Evolutionary conservation across 2,797 vertebrate genomes (phyloP), one percentile per base, ranked within the genome.

Genomic region (Crypturellus tataupa): DNA sequence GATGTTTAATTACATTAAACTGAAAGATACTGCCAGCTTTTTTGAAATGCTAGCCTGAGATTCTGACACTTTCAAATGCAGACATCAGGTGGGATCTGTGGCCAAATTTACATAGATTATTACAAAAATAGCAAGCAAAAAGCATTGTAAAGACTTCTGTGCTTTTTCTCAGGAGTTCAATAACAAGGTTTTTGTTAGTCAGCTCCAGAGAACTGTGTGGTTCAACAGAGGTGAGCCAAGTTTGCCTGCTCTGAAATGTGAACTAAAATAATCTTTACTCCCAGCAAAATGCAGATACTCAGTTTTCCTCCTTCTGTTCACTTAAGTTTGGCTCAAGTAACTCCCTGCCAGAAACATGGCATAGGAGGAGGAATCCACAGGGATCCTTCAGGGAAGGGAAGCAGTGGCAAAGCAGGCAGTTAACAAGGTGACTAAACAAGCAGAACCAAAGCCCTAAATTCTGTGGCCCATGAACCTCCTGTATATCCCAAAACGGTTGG

Each of bases 221-320:
- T 49, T 86, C 67, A 79, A 95, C 24, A 90, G 5, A 94, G 79
- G 83, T 18, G 46, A 91, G 60, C n/a, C 76, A 33, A 65, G 3
- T 51, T 6, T 78, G 31, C 40, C 53, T 65, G 58, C 59, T 11
- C 35, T n/a, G 47, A 4, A 47, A 9, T 11, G 21, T 13, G 40
- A 75, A 77, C 80, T 82, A 42, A n/a, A 81, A 86, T 67, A 29
- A 83, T 37, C 60, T 60, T 72, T 63, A 77, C 80, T 84, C 40
- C 46, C 44, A 85, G 35, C 35, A 95, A 80, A 89, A 95, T 11
- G 42, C 39, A 94, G 90, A 90, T 46, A 69, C 13, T 78, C 39
- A 49, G 19, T 46, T 64, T 85, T 56, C 42, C 56, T 80, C 71
- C 72, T 64, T 94, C 31, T 25, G 67, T 29, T 55, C 60, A 49